Evolutionary conservation across 2,113 vertebrate genomes (phyloP).

Genomic region (Pristiophorus japonicus): DNA sequence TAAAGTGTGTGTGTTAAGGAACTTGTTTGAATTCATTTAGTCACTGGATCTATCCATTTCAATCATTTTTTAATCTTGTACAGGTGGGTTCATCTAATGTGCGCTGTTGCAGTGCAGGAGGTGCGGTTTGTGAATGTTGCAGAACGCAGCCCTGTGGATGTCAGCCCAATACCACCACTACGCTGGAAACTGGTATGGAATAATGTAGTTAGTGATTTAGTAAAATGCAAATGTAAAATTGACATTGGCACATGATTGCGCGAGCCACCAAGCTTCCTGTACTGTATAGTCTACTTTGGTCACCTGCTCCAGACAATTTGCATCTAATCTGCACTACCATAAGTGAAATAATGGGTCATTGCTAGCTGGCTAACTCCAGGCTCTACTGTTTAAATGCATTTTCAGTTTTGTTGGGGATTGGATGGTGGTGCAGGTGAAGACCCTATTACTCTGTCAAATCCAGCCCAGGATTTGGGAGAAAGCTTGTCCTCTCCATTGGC

Average conservation of each 20-base stretch:
- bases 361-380: not conserved
- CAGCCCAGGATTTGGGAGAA: not conserved
- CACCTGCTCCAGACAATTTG: not conserved
- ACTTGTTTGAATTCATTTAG: not conserved
- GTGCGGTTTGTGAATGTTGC: constrained; percentile 89
- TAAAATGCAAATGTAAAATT: not conserved
- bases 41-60: not conserved
- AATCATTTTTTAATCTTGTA: not conserved
- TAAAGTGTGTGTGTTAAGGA: not conserved
- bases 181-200: constrained; percentile 82
- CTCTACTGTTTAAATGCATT: not conserved
- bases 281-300: not conserved
- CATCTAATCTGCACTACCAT: not conserved
- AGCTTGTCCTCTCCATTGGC: not conserved
- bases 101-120: constrained; percentile 89
- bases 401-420: not conserved
- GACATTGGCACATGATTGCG: not conserved
- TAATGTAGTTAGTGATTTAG: not conserved
- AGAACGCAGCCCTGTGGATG: constrained; percentile 82
- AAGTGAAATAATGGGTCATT: not conserved
- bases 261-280: not conserved
- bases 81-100: constrained; percentile 96
- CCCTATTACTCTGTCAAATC: not conserved
- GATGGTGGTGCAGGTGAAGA: not conserved
- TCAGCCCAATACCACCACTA: constrained; percentile 81